Conservation (phyloP, 1,140 invertebrate genomes). For the Spodoptera litura region DNA sequence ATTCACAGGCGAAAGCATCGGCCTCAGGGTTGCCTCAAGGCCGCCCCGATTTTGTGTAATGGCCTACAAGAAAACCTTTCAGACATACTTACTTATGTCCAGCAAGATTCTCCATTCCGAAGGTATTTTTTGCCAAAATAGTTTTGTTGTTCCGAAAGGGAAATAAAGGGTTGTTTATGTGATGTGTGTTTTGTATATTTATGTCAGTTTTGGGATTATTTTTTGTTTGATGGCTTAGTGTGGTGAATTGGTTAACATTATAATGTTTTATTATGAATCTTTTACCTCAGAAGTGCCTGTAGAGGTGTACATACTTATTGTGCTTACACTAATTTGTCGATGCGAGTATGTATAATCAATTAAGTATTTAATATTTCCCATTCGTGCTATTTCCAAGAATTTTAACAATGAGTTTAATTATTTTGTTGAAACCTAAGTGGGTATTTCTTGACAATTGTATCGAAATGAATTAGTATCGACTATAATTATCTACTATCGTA, state of each 20-base stretch:
- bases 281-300: no score
- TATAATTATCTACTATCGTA: no score
- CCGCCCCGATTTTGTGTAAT: constrained; percentile 44
- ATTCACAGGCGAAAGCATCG: constrained; percentile 59
- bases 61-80: constrained; percentile 33
- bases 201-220: not conserved
- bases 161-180: constrained; percentile 12
- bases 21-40: constrained; percentile 41
- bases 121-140: constrained; percentile 13
- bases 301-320: no score
- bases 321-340: no score
- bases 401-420: no score
- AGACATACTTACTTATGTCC: constrained; percentile 32
- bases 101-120: constrained; percentile 27
- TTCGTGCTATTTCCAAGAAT: no score
- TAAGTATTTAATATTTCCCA: no score
- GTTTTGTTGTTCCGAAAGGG: not conserved
- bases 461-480: not conserved
- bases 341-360: no score
- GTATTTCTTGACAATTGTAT: no score
- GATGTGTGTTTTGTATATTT: constrained; percentile 9
- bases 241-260: not conserved
- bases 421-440: no score
- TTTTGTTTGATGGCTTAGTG: not conserved
- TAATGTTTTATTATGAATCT: no score